Percentiles rank a stretch among this genome's conserved stretches.
These are phyloP conservation scores for Remorina albescens DNA, from an alignment of 2,797 vertebrate genomes.

Conservation along the genomic window DNA sequence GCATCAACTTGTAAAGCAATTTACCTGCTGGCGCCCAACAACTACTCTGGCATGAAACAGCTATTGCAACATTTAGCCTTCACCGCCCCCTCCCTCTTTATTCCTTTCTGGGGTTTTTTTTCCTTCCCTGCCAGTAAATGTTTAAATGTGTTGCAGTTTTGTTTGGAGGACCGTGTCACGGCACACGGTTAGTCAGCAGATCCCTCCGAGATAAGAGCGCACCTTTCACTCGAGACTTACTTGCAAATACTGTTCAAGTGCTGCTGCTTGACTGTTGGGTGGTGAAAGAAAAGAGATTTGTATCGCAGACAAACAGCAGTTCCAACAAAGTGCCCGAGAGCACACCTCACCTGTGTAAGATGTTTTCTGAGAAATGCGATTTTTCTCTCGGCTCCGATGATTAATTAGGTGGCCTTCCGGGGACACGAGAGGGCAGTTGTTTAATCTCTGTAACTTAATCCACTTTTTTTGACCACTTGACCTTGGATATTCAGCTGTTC, in stretches of 20 bases:
- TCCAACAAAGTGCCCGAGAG: background rate
- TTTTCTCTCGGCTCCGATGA: conserved; percentile 38
- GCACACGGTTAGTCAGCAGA: conserved; percentile 74
- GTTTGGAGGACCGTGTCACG: conserved; percentile 76
- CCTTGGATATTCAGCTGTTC: conserved; percentile 49
- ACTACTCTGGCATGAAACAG: conserved; percentile 82
- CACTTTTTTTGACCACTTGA: conserved; percentile 44
- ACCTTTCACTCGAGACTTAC: conserved; percentile 62
- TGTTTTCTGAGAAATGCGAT: conserved; percentile 14
- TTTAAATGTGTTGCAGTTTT: conserved; percentile 82
- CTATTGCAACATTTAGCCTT: conserved; percentile 76
- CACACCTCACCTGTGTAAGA: background rate
- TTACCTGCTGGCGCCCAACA: conserved; percentile 82
- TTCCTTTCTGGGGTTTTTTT: background rate
- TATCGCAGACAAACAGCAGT: conserved; percentile 21
- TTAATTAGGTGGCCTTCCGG: conserved; percentile 24
- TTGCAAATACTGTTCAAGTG: conserved; percentile 31
- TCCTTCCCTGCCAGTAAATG: conserved; percentile 79
- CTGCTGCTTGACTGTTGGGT: conserved; percentile 34
- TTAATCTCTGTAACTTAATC: conserved; percentile 47
- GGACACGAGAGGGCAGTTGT: conserved; percentile 25
- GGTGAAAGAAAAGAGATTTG: conserved; percentile 39
- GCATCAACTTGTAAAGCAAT: conserved; percentile 83
- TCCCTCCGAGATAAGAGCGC: conserved; percentile 75
- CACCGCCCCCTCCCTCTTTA: conserved; percentile 9